Base-by-base conservation (phyloP, 2,888 invertebrate species). In the Agrochola lychnidis region DNA sequence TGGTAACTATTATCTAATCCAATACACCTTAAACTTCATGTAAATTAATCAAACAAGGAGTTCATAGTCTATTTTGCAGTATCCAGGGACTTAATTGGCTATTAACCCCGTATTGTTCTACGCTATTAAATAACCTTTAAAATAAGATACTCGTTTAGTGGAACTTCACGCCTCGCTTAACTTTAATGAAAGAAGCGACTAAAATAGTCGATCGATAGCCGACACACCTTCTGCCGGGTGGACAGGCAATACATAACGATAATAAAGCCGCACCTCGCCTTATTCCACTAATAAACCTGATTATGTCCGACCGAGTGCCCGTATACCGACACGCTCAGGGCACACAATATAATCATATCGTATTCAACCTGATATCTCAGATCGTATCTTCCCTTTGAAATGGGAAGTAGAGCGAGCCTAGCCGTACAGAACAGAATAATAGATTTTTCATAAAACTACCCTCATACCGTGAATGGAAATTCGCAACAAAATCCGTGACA, bases 201-300 rank as follows among this genome's bases (percentile, higher is more conserved):
- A 86, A 87, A 82, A 81, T 79, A 75, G 76, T 51, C 90, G 92
- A 93, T 94, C 93, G 90, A 94, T 92, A 90, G 67, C 79, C 87
- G 92, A 84, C 94, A 91, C 94, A 92, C 94, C 94, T 93, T 87
- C 76, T 30, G 84, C 74, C 81, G 87, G 89, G 90, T 91, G 93
- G 92, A 91, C 91, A 90, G 90, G 87, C 89, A 86, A 89, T 89
- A 91, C 89, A 89, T 90, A 90, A 89, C 89, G 89, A 89, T 92
- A 92, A 92, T 94, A 93, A 93, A 91, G 88, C 94, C 92, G 86
- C 92, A 92, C 94, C 94, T 92, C 85, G 83, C 87, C 90, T 91
- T 90, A 89, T 89, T 86, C 83, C 88, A 84, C 91, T 92, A 93
- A 93, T 94, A 94, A 94, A 94, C 92, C 83, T 89, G 90, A 92